These are phyloP conservation scores for Lumbricus terrestris DNA, from an alignment of 2,888 invertebrate species.

Conservation along the genomic window DNA sequence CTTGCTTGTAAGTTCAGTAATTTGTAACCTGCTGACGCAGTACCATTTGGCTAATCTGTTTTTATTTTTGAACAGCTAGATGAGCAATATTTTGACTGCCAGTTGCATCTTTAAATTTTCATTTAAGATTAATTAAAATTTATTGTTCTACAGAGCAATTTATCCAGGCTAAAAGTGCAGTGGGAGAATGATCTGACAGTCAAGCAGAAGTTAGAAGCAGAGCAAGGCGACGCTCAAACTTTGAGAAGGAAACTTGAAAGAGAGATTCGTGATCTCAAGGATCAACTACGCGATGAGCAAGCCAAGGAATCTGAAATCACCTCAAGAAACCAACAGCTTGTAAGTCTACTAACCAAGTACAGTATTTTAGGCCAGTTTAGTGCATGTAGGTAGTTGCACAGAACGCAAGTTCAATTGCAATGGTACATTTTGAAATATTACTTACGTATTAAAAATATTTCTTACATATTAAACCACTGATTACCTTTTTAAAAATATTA, in stretches of 20 bases:
- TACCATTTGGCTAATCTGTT: neutral
- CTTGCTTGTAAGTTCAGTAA: neutral
- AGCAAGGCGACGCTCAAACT: neutral
- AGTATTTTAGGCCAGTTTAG: neutral
- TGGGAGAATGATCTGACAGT: neutral
- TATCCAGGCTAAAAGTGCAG: conserved; percentile 19
- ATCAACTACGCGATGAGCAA: conserved; percentile 11
- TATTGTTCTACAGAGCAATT: neutral
- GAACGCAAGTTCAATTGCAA: neutral
- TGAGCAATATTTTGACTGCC: neutral
- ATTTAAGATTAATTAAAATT: neutral
- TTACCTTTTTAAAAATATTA: too few relatives aligned
- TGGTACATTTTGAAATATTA: too few relatives aligned
- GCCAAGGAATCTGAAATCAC: conserved; percentile 11
- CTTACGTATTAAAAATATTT: too few relatives aligned
- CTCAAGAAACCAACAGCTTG: neutral
- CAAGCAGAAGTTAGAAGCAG: neutral
- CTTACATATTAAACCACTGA: too few relatives aligned
- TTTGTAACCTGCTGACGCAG: neutral
- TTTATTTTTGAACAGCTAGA: neutral
- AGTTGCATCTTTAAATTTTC: neutral
- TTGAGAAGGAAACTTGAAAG: neutral
- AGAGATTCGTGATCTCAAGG: neutral
- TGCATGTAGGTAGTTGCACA: neutral
- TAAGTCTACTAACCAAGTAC: neutral